Evolutionary conservation across 2,113 vertebrate species (phyloP).

Genomic region (Pristiophorus japonicus): DNA sequence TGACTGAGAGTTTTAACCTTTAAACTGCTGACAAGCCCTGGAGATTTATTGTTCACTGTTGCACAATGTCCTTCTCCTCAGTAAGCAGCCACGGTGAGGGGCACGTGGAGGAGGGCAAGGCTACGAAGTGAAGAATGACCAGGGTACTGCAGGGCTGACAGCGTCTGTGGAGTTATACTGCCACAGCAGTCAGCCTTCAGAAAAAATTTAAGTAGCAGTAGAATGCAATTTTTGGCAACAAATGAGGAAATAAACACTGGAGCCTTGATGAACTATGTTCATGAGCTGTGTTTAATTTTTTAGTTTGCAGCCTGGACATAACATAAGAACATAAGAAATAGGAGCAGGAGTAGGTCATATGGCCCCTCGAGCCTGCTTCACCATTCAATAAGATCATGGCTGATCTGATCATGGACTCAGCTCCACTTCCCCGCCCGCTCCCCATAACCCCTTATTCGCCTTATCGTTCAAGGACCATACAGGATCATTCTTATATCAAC

Average conservation of each 20-base stretch:
- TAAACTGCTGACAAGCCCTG: not conserved
- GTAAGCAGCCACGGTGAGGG: not conserved
- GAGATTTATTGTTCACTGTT: not conserved
- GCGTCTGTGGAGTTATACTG: not conserved
- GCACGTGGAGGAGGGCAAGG: no score
- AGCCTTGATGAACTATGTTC: not conserved
- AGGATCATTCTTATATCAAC: not conserved
- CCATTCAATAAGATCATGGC: no score
- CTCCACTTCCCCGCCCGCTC: no score
- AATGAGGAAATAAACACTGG: not conserved
- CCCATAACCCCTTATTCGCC: no score
- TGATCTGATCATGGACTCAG: no score
- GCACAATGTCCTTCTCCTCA: not conserved
- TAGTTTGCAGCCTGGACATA: not conserved
- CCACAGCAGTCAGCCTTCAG: not conserved
- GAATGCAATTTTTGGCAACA: not conserved
- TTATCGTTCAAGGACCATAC: not conserved
- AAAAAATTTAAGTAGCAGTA: not conserved
- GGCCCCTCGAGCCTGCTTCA: no score
- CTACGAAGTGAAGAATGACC: not conserved
- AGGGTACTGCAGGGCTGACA: not conserved
- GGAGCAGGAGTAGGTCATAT: no score
- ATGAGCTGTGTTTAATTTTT: not conserved
- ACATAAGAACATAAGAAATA: no score
- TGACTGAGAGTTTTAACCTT: not conserved